A percentile compares a stretch with the other conserved stretches of the same genome.
phyloP scores from a whole-genome alignment of 92 coral and sea anemone species.

The Paragorgia papillata region DNA sequence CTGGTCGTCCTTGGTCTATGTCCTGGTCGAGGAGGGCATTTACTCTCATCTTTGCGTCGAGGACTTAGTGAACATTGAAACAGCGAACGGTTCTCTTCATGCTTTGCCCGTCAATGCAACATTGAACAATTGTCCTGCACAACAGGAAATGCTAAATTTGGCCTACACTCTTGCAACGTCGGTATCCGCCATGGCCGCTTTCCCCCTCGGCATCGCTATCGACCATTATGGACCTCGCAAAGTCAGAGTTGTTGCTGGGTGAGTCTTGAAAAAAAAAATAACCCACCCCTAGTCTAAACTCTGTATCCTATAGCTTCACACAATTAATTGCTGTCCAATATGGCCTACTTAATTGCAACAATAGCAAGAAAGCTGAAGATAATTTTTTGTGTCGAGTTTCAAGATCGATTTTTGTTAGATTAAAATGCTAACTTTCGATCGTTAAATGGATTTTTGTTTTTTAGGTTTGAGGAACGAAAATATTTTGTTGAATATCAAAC shows the following conservation, averaged over 20 bases:
- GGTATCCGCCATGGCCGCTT: constrained; percentile 11
- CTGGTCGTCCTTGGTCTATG: constrained; percentile 33
- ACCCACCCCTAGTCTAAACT: neutral
- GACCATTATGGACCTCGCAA: constrained; percentile 16
- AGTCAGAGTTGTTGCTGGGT: constrained; percentile 27
- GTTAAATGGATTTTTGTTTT: no score
- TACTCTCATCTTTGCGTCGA: constrained; percentile 31
- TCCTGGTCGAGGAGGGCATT: constrained; percentile 29
- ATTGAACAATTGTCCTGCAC: constrained; percentile 27
- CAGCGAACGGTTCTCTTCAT: neutral
- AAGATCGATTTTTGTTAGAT: no score
- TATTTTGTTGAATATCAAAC: neutral
- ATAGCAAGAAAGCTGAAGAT: no score
- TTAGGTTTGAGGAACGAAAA: neutral
- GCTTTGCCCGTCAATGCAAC: neutral
- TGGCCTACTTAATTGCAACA: no score
- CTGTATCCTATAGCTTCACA: neutral
- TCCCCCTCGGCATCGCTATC: constrained; percentile 22
- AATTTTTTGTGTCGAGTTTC: no score
- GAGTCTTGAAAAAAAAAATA: neutral
- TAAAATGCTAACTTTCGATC: no score
- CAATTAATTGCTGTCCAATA: no score
- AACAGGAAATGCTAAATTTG: constrained; percentile 42
- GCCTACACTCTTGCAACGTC: constrained; percentile 39
- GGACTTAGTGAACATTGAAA: neutral